phyloP scores from a whole-genome alignment of 2,113 vertebrate genomes.

The Callipepla squamata region DNA sequence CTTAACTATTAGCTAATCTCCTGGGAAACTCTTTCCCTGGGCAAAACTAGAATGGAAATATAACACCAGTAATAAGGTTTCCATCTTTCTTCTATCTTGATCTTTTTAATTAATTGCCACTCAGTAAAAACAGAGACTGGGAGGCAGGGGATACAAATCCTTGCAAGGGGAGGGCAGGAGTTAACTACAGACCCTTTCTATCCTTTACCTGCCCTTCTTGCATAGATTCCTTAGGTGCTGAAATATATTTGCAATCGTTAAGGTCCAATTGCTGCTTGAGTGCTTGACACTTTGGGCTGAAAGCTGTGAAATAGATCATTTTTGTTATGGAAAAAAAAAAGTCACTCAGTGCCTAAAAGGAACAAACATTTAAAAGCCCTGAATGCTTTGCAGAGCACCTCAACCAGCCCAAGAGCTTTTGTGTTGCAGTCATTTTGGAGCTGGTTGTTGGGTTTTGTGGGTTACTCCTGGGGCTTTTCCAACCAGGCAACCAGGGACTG shows the following conservation, averaged over 20 bases:
- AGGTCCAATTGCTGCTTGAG: conserved; percentile 66
- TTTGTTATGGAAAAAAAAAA: conserved; percentile 41
- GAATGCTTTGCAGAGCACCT: background rate
- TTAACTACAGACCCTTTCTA: background rate
- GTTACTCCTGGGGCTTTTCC: background rate
- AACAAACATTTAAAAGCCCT: conserved; percentile 16
- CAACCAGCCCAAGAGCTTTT: background rate
- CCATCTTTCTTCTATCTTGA: conserved; percentile 66
- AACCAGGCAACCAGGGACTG: background rate
- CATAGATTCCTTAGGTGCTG: conserved; percentile 76
- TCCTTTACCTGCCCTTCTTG: conserved; percentile 60
- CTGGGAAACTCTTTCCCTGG: conserved; percentile 49
- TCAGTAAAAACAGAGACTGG: conserved; percentile 39
- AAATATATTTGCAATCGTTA: conserved; percentile 77
- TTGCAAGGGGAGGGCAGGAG: conserved; percentile 15
- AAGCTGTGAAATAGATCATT: conserved; percentile 61
- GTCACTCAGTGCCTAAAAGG: background rate
- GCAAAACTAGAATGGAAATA: conserved; percentile 52
- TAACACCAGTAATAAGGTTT: conserved; percentile 59
- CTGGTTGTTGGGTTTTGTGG: background rate
- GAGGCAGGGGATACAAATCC: conserved; percentile 3
- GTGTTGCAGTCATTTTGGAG: background rate
- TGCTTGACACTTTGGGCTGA: conserved; percentile 60
- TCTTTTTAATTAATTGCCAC: conserved; percentile 65
- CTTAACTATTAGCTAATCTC: conserved; percentile 67